Percentiles rank a stretch among this genome's conserved stretches.
Evolutionary conservation across 2,797 vertebrate species (phyloP).

Genomic region (Pipistrellus pipistrellus): DNA sequence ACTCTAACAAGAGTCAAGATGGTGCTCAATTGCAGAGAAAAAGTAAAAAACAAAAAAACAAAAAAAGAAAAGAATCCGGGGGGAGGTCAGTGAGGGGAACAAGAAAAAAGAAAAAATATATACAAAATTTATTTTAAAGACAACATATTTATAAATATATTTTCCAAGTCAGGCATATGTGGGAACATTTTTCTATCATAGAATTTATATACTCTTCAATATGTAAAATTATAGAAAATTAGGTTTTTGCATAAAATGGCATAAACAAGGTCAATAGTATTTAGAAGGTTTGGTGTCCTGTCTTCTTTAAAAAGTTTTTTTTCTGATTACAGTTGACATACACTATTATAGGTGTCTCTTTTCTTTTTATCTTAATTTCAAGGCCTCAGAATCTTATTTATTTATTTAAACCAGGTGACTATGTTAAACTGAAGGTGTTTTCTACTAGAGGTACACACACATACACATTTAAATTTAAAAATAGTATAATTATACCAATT

Average conservation of each 20-base stretch:
- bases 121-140: slow-evolving; percentile 40
- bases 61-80: not conserved
- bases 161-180: not conserved
- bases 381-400: not conserved
- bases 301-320: not conserved
- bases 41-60: slow-evolving; percentile 13
- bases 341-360: not conserved
- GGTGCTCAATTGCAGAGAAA: slow-evolving; percentile 4
- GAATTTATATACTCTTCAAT: slow-evolving; percentile 43
- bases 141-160: not conserved
- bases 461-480: slow-evolving; percentile 29
- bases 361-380: slow-evolving; percentile 51
- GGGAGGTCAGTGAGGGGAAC: too few species aligned
- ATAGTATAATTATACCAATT: not conserved
- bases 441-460: not conserved
- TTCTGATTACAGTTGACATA: not conserved
- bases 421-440: slow-evolving; percentile 55
- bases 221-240: slow-evolving; percentile 5
- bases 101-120: not conserved
- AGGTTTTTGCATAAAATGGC: not conserved
- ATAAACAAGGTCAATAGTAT: slow-evolving; percentile 1
- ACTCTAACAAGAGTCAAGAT: not conserved
- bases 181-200: slow-evolving; percentile 23
- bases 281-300: not conserved
- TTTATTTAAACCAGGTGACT: slow-evolving; percentile 55